Percentiles rank a stretch among this genome's conserved stretches.
These are phyloP conservation scores for Mionectes macconnelli DNA, from an alignment of 2,113 vertebrate genomes.

Conservation along the genomic window DNA sequence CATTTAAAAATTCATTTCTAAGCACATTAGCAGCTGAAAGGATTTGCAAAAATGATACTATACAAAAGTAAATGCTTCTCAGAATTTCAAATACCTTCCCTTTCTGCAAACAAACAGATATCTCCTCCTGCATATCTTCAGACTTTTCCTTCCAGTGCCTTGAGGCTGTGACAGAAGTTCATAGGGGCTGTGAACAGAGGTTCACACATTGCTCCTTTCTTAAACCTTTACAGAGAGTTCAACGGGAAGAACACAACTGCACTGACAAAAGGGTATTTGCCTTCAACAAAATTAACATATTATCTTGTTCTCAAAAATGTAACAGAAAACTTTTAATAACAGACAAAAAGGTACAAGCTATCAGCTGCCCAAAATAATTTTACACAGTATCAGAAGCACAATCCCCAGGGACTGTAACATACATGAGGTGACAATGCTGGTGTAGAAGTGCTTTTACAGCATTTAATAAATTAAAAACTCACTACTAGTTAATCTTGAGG, in stretches of 20 bases:
- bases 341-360: not conserved
- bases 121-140: not conserved
- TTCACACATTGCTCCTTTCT: not conserved
- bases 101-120: not conserved
- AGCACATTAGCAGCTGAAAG: constrained; percentile 27
- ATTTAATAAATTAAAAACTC: constrained; percentile 63
- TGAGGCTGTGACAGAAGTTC: not conserved
- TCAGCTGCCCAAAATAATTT: constrained; percentile 9
- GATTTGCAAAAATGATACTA: not conserved
- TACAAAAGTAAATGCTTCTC: constrained; percentile 5
- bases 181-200: not conserved
- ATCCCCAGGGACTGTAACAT: not conserved
- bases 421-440: not conserved
- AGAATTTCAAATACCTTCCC: constrained; percentile 19
- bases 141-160: not conserved
- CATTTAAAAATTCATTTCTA: constrained; percentile 31
- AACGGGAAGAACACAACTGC: not conserved
- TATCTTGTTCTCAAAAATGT: not conserved
- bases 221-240: not conserved
- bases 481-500: not conserved
- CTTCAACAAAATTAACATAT: constrained; percentile 17
- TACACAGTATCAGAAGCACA: not conserved
- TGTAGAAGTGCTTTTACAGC: constrained; percentile 33
- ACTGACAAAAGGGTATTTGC: not conserved
- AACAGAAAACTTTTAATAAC: not conserved